Evolutionary conservation across 2,888 invertebrate genomes (phyloP).

Genomic region (Hypselothyrea guttata): DNA sequence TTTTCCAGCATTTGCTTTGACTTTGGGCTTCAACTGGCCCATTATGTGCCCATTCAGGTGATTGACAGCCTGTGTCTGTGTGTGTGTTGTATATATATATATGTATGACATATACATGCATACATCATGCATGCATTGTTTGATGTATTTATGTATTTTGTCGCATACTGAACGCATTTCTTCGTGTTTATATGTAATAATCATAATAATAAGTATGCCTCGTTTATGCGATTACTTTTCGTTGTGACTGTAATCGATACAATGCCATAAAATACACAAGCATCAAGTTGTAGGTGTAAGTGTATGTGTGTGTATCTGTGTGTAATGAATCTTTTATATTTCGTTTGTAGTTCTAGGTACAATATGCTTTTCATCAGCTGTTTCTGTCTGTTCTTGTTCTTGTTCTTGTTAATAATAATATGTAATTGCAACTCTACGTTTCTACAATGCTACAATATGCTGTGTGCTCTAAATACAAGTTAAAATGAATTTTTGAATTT

Average conservation of each 20-base stretch:
- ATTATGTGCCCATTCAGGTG: conserved; percentile 34
- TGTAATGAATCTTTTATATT: conserved; percentile 14
- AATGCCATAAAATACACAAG: conserved; percentile 58
- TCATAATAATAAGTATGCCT: conserved; percentile 42
- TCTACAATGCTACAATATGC: conserved; percentile 63
- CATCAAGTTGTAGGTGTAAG: too few species aligned
- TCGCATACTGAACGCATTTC: conserved; percentile 69
- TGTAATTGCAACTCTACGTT: conserved; percentile 60
- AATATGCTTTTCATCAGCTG: conserved; percentile 73
- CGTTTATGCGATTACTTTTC: conserved; percentile 38
- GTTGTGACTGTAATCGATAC: conserved; percentile 44
- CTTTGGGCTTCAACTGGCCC: conserved; percentile 27
- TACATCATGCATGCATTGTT: conserved; percentile 43
- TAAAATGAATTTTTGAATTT: conserved; percentile 61
- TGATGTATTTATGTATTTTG: conserved; percentile 15
- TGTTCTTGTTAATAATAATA: conserved; percentile 50
- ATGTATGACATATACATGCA: conserved; percentile 78
- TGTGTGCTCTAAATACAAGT: conserved; percentile 70
- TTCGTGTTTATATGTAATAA: conserved; percentile 47
- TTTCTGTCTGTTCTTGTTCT: conserved; percentile 17
- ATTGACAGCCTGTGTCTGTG: conserved; percentile 39
- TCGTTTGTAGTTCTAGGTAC: conserved; percentile 71
- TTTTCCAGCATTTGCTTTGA: conserved; percentile 18
- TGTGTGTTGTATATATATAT: conserved; percentile 40
- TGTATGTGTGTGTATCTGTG: conserved; percentile 32